Evolutionary conservation across 2,113 vertebrate species (phyloP).

Genomic region (Cyanistes caeruleus): DNA sequence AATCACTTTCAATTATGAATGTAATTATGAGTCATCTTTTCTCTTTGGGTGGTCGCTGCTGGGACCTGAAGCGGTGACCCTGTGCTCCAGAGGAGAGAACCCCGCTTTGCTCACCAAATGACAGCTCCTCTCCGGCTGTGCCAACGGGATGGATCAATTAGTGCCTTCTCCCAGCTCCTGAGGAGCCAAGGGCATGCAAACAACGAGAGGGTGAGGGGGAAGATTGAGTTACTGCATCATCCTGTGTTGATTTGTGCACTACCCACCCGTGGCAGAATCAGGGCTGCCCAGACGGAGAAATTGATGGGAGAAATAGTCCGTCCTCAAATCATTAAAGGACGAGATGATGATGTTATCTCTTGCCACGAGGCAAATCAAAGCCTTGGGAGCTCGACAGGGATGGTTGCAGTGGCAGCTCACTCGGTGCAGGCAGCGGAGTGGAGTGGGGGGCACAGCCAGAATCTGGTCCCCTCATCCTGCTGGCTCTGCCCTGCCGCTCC

Average conservation of each 20-base stretch:
- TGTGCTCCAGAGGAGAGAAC: neutral
- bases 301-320: neutral
- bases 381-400: neutral
- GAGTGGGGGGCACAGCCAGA: neutral
- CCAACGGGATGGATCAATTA: neutral
- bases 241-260: neutral
- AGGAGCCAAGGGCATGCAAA: neutral
- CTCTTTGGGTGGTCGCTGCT: slow-evolving; percentile 69
- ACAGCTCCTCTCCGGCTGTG: accelerated
- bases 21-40: slow-evolving; percentile 69
- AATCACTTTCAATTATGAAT: slow-evolving; percentile 72
- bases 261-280: neutral
- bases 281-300: neutral
- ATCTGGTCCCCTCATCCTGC: neutral
- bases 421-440: accelerated
- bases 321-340: neutral
- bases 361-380: slow-evolving; percentile 16
- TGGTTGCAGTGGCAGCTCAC: accelerated
- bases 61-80: slow-evolving; percentile 26
- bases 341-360: neutral
- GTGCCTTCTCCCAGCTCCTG: accelerated
- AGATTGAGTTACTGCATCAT: neutral
- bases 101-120: neutral
- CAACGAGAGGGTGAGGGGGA: neutral
- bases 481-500: neutral